phyloP scores from a whole-genome alignment of 2,888 invertebrate species.

The Pogonocherus hispidulus region DNA sequence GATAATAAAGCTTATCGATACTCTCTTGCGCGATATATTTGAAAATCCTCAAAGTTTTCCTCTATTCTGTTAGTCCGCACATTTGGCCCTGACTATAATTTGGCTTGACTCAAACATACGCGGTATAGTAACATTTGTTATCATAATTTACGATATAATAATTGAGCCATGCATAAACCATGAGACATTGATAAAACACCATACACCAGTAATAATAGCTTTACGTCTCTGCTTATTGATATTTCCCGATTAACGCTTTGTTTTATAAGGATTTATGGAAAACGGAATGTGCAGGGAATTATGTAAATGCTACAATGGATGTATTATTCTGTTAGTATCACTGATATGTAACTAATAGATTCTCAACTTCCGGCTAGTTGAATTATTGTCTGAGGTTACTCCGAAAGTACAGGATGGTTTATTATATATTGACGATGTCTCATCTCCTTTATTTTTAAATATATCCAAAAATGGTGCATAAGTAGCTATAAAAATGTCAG shows the following conservation, averaged over 20 bases:
- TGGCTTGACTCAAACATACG: background rate
- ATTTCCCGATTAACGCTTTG: background rate
- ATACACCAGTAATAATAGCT: conserved; percentile 9
- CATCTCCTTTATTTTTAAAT: no score
- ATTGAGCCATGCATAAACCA: background rate
- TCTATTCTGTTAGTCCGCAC: no score
- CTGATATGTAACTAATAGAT: background rate
- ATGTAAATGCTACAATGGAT: background rate
- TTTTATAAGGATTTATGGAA: conserved; percentile 9
- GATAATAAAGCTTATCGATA: no score
- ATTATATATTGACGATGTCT: no score
- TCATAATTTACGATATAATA: background rate
- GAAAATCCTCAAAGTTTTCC: no score
- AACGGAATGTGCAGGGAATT: background rate
- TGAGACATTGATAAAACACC: conserved; percentile 14
- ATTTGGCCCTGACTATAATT: no score
- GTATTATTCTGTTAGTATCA: background rate
- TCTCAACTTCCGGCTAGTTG: background rate
- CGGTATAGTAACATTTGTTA: background rate
- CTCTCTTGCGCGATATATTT: no score
- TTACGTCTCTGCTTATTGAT: conserved; percentile 8
- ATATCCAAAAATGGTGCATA: no score
- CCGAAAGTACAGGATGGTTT: no score
- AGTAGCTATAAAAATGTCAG: no score
- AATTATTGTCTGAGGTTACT: background rate